Conservation (phyloP, 2,888 invertebrate species). For the Tethea ocularis region DNA sequence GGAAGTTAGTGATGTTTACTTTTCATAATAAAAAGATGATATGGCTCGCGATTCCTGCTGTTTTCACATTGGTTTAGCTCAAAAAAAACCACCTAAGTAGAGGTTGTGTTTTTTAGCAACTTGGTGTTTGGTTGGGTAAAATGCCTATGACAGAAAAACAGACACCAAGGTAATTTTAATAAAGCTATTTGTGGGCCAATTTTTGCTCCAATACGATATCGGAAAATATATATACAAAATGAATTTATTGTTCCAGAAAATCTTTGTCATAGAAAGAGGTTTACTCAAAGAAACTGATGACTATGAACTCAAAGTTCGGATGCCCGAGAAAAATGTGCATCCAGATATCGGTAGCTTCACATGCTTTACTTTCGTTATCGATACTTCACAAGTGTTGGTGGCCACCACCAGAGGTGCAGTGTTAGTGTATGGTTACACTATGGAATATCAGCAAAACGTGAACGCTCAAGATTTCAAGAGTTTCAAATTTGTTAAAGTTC, state of each 20-base stretch:
- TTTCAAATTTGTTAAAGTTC: slow-evolving; percentile 72
- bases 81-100: too few species aligned
- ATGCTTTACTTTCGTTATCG: slow-evolving; percentile 77
- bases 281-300: slow-evolving; percentile 58
- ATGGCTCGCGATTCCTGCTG: too few species aligned
- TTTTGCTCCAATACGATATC: too few species aligned
- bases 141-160: too few species aligned
- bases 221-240: not conserved
- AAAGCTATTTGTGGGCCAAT: too few species aligned
- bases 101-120: too few species aligned
- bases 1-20: slow-evolving; percentile 44
- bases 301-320: slow-evolving; percentile 60
- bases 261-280: slow-evolving; percentile 62
- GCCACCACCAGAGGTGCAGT: slow-evolving; percentile 76
- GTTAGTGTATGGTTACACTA: slow-evolving; percentile 76
- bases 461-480: slow-evolving; percentile 57
- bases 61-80: too few species aligned
- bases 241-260: slow-evolving; percentile 52
- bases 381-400: slow-evolving; percentile 77
- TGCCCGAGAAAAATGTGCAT: slow-evolving; percentile 40
- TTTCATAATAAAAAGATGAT: too few species aligned
- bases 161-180: too few species aligned
- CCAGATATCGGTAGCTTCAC: slow-evolving; percentile 71
- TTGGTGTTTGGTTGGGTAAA: too few species aligned
- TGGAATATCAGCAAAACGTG: slow-evolving; percentile 58